Evolutionary conservation across 2,888 invertebrate species (phyloP).

Genomic region (Taphrorychus bicolor): DNA sequence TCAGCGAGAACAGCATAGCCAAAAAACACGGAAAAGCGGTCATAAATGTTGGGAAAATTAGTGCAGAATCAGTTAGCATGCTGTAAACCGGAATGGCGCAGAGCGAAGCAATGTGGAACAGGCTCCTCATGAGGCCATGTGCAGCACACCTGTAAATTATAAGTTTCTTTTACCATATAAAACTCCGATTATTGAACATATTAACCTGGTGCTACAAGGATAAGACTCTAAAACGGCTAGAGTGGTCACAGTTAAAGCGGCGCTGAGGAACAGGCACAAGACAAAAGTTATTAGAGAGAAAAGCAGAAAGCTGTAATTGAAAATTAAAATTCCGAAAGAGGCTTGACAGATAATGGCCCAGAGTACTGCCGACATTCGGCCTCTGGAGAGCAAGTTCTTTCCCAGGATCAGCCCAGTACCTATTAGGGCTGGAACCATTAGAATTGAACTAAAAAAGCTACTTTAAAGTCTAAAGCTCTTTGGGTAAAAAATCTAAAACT

Average conservation of each 20-base stretch:
- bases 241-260: slow-evolving; percentile 63
- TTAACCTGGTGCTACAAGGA: slow-evolving; percentile 67
- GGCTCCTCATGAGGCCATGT: slow-evolving; percentile 64
- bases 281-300: slow-evolving; percentile 57
- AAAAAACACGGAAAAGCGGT: slow-evolving; percentile 53
- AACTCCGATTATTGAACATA: neutral
- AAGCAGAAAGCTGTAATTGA: slow-evolving; percentile 51
- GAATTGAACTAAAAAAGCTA: slow-evolving; percentile 48
- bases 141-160: slow-evolving; percentile 63
- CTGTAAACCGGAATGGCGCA: slow-evolving; percentile 60
- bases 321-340: slow-evolving; percentile 63
- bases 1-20: slow-evolving; percentile 55
- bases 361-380: slow-evolving; percentile 53
- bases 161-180: neutral
- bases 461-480: too few relatives aligned
- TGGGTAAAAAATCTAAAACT: neutral
- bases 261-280: slow-evolving; percentile 61
- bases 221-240: slow-evolving; percentile 64
- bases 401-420: slow-evolving; percentile 57
- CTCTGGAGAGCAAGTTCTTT: slow-evolving; percentile 47
- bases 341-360: slow-evolving; percentile 59
- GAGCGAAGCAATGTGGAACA: slow-evolving; percentile 63
- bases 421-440: slow-evolving; percentile 61
- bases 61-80: slow-evolving; percentile 54
- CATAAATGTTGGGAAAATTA: slow-evolving; percentile 57